phyloP scores from a whole-genome alignment of 2,888 invertebrate species.

The Antitype chi region DNA sequence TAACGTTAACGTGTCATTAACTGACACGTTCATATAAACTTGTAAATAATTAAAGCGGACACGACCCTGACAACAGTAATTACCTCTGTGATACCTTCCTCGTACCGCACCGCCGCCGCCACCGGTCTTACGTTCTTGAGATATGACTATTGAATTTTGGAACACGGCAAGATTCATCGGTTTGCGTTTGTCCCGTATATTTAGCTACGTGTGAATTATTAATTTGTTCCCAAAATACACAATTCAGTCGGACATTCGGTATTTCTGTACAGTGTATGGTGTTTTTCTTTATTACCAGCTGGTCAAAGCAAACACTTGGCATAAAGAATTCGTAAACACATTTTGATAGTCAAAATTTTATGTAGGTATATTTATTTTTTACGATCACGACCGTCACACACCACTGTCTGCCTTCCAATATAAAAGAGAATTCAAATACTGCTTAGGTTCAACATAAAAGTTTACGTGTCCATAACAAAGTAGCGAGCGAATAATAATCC shows the following conservation, averaged over 20 bases:
- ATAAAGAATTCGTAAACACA: constrained; percentile 66
- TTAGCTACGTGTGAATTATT: constrained; percentile 49
- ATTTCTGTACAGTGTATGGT: background rate
- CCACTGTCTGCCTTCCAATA: constrained; percentile 64
- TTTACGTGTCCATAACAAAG: constrained; percentile 81
- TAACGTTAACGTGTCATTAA: constrained; percentile 89
- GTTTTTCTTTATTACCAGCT: constrained; percentile 14
- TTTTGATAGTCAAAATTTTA: constrained; percentile 63
- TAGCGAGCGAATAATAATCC: constrained; percentile 79
- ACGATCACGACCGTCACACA: constrained; percentile 66
- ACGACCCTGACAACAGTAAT: constrained; percentile 80
- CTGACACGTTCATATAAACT: constrained; percentile 87
- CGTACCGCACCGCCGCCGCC: constrained; percentile 26
- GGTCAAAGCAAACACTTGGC: constrained; percentile 49
- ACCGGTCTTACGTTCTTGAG: constrained; percentile 54
- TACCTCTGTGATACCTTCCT: constrained; percentile 68
- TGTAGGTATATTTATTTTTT: constrained; percentile 64
- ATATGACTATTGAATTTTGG: constrained; percentile 62
- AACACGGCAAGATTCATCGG: constrained; percentile 54
- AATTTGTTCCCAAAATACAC: constrained; percentile 25
- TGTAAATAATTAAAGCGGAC: constrained; percentile 85
- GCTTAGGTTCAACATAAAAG: constrained; percentile 77
- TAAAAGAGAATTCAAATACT: constrained; percentile 70
- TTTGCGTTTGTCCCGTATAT: constrained; percentile 33
- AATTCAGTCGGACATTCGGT: background rate